Evolutionary conservation across 2,797 vertebrate genomes (phyloP), one percentile per base, ranked within the genome.

Genomic region (Takifugu ocellatus): DNA sequence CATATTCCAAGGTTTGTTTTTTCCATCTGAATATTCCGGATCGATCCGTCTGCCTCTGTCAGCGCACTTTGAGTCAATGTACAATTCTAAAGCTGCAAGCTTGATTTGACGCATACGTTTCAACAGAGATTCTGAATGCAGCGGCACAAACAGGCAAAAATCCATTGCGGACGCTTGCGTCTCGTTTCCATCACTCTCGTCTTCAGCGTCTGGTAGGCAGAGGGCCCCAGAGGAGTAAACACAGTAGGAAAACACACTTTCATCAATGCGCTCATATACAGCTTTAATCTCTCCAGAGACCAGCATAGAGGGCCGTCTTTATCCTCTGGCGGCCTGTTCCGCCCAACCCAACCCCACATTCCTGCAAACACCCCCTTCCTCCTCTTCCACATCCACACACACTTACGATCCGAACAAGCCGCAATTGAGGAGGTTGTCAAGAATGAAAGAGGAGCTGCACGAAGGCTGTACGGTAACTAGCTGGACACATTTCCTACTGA

Each of bases 291-390:
- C 36, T 68, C 68, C 60, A 66, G 69, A 71, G 59, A 68, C 69
- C 63, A 76, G 72, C 73, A 78, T 62, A 89, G 81, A 89, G 83
- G 82, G 67, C 77, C 74, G 76, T 81, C 77, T 86, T 83, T 86
- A 81, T 53, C 53, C 71, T 63, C 50, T 47, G 3, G 77, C 73
- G 64, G 69, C 75, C 74, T 65, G 17, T 71, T 73, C 81, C 75
- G 66, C 79, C 78, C 65, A 17, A 71, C 66, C 70, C 72, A 84
- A 57, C 57, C 77, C 70, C 55, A 65, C 80, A 90, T 90, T 88
- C 86, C 87, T 82, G 61, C 54, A 39, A 54, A 68, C 68, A 65
- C 56, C 63, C 70, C 31, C 25, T 58, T 27, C 68, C 68, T 58
- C 63, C 70, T 27, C 25, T 58, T 27, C 53, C 56, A 33, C 31